Evolutionary conservation across 1,140 invertebrate genomes (phyloP).

Genomic region (Metaphire vulgaris): DNA sequence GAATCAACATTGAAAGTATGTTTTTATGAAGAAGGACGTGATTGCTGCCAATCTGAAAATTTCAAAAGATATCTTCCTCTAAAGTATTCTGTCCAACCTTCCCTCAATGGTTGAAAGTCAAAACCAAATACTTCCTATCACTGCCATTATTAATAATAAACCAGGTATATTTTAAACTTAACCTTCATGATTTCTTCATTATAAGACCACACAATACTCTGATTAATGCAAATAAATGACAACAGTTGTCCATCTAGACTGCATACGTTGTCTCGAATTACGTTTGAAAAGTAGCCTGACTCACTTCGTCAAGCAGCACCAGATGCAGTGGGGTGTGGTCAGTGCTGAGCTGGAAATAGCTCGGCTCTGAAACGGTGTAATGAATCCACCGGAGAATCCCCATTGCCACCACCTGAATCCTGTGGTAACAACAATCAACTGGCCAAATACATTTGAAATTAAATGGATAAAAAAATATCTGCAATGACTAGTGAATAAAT

Average conservation of each 20-base stretch:
- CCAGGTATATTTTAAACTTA: too few species aligned
- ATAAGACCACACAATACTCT: too few species aligned
- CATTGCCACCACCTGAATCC: slow-evolving; percentile 87
- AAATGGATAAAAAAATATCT: slow-evolving; percentile 5
- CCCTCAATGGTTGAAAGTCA: too few species aligned
- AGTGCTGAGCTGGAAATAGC: slow-evolving; percentile 91
- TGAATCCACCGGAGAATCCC: slow-evolving; percentile 91
- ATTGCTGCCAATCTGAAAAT: slow-evolving; percentile 63
- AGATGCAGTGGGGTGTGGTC: slow-evolving; percentile 94
- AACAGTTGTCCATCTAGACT: too few species aligned
- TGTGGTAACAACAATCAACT: slow-evolving; percentile 46
- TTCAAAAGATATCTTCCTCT: too few species aligned
- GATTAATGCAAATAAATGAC: too few species aligned
- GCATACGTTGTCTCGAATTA: too few species aligned
- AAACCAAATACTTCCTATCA: too few species aligned
- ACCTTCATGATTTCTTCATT: too few species aligned
- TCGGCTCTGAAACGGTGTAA: slow-evolving; percentile 85
- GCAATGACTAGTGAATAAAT: slow-evolving; percentile 11
- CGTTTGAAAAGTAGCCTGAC: too few species aligned
- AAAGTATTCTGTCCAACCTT: too few species aligned
- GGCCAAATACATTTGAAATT: neutral
- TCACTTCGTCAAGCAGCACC: slow-evolving; percentile 88
- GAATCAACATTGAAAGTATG: slow-evolving; percentile 71
- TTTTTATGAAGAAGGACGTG: slow-evolving; percentile 84
- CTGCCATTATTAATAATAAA: too few species aligned